Evolutionary conservation across 2,113 vertebrate genomes (phyloP).

Genomic region (Pterophyllum scalare): DNA sequence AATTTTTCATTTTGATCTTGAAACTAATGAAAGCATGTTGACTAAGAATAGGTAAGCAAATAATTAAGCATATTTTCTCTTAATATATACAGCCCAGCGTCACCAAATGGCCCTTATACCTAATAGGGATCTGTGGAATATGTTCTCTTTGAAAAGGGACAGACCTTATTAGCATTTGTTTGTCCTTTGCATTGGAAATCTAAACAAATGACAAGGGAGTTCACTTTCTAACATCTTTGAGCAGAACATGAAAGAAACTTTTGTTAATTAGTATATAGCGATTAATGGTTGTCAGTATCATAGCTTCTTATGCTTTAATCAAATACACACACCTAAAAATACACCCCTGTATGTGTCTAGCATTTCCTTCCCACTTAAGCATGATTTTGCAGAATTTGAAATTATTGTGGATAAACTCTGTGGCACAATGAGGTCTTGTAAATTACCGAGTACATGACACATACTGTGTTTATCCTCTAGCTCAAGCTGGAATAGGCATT

Average conservation of each 20-base stretch:
- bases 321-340: conserved; percentile 63
- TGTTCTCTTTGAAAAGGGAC: conserved; percentile 77
- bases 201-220: conserved; percentile 82
- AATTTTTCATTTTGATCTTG: conserved; percentile 27
- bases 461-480: conserved; percentile 58
- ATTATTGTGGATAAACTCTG: conserved; percentile 35
- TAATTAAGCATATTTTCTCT: conserved; percentile 56
- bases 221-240: conserved; percentile 79
- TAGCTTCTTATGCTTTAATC: conserved; percentile 64
- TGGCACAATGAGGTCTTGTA: conserved; percentile 56
- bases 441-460: conserved; percentile 70
- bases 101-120: conserved; percentile 52
- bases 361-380: conserved; percentile 46
- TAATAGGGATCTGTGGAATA: conserved; percentile 34
- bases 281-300: conserved; percentile 80
- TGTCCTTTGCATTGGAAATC: conserved; percentile 79
- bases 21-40: conserved; percentile 37
- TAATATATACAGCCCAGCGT: conserved; percentile 52
- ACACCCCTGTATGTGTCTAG: conserved; percentile 37
- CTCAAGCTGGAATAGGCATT: background rate
- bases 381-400: conserved; percentile 61
- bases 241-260: conserved; percentile 79
- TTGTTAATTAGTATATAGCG: conserved; percentile 78
- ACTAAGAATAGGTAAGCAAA: conserved; percentile 15
- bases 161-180: conserved; percentile 81